Conservation (phyloP, 2,888 invertebrate genomes). For the Erebia palarica region DNA sequence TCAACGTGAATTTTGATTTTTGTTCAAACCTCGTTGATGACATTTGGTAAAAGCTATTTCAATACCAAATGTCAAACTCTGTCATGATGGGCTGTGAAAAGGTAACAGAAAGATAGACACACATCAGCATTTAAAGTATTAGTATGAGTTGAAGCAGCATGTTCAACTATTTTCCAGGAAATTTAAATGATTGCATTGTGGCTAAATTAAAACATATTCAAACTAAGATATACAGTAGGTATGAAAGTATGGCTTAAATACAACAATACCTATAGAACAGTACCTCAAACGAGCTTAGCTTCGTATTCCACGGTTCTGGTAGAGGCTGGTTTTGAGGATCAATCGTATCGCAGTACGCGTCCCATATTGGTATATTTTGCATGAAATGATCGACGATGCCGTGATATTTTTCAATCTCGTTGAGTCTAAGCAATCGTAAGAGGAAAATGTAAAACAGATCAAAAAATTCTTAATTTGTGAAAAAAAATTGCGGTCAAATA, state of each 20-base stretch:
- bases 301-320: constrained; percentile 87
- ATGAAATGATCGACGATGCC: constrained; percentile 87
- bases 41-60: no score
- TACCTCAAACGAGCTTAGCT: constrained; percentile 83
- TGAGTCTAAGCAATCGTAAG: constrained; percentile 47
- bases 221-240: no score
- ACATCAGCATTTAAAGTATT: not conserved
- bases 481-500: no score
- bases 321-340: constrained; percentile 87
- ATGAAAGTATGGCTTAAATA: not conserved
- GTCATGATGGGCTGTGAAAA: no score
- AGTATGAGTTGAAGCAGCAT: no score
- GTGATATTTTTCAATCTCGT: constrained; percentile 69
- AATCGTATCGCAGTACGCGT: constrained; percentile 86
- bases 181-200: no score
- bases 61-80: no score
- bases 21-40: no score
- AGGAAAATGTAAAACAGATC: not conserved
- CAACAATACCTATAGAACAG: not conserved
- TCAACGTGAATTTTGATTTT: no score
- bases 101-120: not conserved
- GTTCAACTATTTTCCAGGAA: no score
- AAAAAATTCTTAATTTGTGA: no score
- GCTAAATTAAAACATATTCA: no score
- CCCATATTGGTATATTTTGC: constrained; percentile 85